Evolutionary conservation across 2,888 invertebrate genomes (phyloP).

Genomic region (Polymixis flavicincta): DNA sequence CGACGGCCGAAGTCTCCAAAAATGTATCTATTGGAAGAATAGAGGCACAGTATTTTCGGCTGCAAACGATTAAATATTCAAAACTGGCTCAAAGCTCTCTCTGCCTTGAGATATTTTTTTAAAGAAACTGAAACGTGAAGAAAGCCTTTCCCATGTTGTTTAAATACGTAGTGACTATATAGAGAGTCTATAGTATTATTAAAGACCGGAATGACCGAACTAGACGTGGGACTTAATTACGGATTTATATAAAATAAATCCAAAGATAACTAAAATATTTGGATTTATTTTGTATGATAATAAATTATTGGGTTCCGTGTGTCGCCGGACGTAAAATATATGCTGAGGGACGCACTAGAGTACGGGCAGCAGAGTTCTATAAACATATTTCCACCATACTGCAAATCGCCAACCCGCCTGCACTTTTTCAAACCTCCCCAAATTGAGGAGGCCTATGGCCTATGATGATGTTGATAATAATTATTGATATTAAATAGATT

Average conservation of each 20-base stretch:
- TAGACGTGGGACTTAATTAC: not conserved
- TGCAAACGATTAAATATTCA: slow-evolving; percentile 41
- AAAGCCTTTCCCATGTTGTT: not conserved
- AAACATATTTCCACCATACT: too few relatives aligned
- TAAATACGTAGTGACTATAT: too few relatives aligned
- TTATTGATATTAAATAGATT: not conserved
- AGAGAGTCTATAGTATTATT: not conserved
- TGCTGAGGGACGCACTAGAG: too few relatives aligned
- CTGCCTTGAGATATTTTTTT: not conserved
- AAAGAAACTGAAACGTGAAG: not conserved
- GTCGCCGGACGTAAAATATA: too few relatives aligned
- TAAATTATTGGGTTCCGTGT: too few relatives aligned
- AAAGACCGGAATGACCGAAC: not conserved
- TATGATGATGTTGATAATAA: not conserved
- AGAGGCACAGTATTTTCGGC: slow-evolving; percentile 10
- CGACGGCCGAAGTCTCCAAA: not conserved
- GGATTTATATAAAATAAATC: too few relatives aligned
- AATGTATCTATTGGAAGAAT: slow-evolving; percentile 17
- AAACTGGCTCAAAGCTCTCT: not conserved
- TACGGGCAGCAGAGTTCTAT: too few relatives aligned
- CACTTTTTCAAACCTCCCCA: too few relatives aligned
- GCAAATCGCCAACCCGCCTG: too few relatives aligned
- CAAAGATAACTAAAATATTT: too few relatives aligned
- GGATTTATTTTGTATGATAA: not conserved
- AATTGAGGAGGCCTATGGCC: too few relatives aligned